Conservation (phyloP, 1,140 invertebrate genomes). For the Mya arenaria region DNA sequence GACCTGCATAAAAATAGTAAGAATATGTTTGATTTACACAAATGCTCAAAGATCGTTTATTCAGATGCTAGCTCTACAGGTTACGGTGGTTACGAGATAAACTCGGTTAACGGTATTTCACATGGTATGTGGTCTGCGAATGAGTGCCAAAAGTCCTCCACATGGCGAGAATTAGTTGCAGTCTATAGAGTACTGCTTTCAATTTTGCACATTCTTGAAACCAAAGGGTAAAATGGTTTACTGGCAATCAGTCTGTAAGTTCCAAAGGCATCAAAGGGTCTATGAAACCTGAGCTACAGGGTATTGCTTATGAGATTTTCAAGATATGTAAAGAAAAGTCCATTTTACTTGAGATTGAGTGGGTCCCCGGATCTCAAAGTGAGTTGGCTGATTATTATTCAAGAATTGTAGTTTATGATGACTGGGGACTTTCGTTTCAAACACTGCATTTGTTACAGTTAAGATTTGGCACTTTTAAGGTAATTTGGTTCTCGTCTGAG, state of each 20-base stretch:
- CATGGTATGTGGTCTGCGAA: conserved; percentile 40
- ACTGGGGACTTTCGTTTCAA: conserved; percentile 15
- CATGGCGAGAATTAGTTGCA: conserved; percentile 40
- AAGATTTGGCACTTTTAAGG: too few relatives aligned
- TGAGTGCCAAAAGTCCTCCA: conserved; percentile 32
- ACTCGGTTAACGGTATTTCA: not conserved
- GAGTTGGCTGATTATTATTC: conserved; percentile 36
- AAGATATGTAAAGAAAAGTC: not conserved
- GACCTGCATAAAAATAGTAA: not conserved
- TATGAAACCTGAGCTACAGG: conserved; percentile 27
- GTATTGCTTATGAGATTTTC: not conserved
- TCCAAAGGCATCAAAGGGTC: conserved; percentile 4
- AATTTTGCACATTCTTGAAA: not conserved
- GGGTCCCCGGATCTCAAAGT: conserved; percentile 24
- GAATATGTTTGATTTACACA: not conserved
- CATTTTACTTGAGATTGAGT: conserved; percentile 38
- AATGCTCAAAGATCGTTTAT: conserved; percentile 10
- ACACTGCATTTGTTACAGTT: too few relatives aligned
- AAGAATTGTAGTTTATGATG: conserved; percentile 37
- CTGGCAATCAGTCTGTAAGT: conserved; percentile 14
- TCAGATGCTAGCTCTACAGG: conserved; percentile 24
- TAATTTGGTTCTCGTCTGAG: too few relatives aligned
- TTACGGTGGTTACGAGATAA: conserved; percentile 37
- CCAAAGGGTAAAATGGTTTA: conserved; percentile 34
- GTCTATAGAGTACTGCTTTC: conserved; percentile 21